Conservation (phyloP, 2,888 invertebrate species). For the Phrixothrix hirtus region DNA sequence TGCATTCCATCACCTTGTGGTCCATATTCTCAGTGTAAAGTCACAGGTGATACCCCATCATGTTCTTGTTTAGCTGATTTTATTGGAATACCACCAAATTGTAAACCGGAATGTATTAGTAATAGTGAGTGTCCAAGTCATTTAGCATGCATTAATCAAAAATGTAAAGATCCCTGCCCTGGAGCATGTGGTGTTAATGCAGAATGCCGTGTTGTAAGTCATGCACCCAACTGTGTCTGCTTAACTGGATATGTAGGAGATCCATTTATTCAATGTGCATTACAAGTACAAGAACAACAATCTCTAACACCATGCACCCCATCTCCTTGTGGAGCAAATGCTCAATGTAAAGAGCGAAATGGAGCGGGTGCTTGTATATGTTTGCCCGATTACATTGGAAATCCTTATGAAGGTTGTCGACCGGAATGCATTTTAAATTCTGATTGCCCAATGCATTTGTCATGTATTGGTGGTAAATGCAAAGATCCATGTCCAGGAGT, state of each 20-base stretch:
- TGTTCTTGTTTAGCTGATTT: conserved; percentile 74
- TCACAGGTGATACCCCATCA: conserved; percentile 60
- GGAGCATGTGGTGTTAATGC: no score
- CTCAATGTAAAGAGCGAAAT: conserved; percentile 65
- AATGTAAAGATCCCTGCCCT: no score
- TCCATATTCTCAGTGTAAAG: conserved; percentile 72
- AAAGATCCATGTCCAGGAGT: conserved; percentile 79
- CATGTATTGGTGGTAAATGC: conserved; percentile 76
- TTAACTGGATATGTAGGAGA: no score
- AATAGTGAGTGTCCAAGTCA: conserved; percentile 76
- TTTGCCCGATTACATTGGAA: conserved; percentile 68
- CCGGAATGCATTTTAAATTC: conserved; percentile 72
- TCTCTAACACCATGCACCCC: conserved; percentile 63
- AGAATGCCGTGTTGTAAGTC: no score
- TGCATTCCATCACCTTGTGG: conserved; percentile 77
- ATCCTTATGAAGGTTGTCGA: no score
- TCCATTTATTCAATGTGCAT: no score
- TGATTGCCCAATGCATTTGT: conserved; percentile 72
- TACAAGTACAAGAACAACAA: no score
- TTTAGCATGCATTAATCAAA: no score
- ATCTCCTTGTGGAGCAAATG: conserved; percentile 74
- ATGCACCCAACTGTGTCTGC: no score
- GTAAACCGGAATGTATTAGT: conserved; percentile 79
- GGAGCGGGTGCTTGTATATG: conserved; percentile 72
- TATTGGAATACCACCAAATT: conserved; percentile 75